Base-by-base conservation (phyloP, 1,140 invertebrate genomes). In the Papilio aristodemus region DNA sequence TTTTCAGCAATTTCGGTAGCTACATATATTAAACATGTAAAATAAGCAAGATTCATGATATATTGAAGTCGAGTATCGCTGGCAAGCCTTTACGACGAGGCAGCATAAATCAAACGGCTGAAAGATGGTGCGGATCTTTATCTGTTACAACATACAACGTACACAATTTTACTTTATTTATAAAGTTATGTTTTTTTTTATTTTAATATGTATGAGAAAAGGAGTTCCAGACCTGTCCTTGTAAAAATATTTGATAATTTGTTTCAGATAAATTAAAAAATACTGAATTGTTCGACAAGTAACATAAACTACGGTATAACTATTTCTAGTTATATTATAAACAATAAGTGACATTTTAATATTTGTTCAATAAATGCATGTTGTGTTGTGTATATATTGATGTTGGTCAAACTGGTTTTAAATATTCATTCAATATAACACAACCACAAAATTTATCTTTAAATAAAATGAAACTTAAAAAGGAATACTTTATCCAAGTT, bases 1-100 rank as follows among this genome's bases (percentile, higher is more conserved):
- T 54, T 9, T 6, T 46, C 19, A 54, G 17, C 10, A 54, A 54
- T 54, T 54, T 54, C 9, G 17, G 46, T 22, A 54, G 46, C 19
- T 22, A 54, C 2, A 54, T 54, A 54, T 22, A 54, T 54, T 54
- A 54, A 54, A 54, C 22, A 54, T 54, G 46, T 54, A 22, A 54
- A 54, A 54, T 54, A 54, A 54, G 46, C 46, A 54, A 54, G 19
- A 54, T 54, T 54, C 46, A 54, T 54, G 46, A 54, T 54, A 54
- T 54, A 54, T 54, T 54, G 46, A 54, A 54, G 9, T 54, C 1
- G 19, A 54, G 46, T 54, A 54, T 54, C 46, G 46, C 22, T 54
- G 46, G 46, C 17, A 22, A 54, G 9, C 46, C 17, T 50, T 54
- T 54, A 54, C 46, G 11, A 11, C 10, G 19, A 54, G 46, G 19